Evolutionary conservation across 2,113 vertebrate species (phyloP).

Genomic region (Thermophis baileyi): DNA sequence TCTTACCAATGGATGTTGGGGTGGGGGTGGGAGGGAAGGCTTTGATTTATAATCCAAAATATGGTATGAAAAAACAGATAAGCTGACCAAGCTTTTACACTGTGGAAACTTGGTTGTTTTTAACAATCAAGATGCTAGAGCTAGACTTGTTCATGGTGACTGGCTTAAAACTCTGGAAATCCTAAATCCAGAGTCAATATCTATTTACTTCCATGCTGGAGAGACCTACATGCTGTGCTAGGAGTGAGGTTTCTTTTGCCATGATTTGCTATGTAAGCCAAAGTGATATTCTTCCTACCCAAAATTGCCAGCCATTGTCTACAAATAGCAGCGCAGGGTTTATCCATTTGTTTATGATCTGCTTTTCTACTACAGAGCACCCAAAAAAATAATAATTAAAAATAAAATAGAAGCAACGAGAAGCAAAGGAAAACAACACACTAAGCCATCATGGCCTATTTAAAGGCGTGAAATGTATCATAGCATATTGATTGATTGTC

Average conservation of each 20-base stretch:
- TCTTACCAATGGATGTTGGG: neutral
- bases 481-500: neutral
- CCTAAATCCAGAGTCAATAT: neutral
- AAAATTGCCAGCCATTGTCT: neutral
- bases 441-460: neutral
- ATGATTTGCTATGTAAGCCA: neutral
- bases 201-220: neutral
- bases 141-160: neutral
- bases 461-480: neutral
- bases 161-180: neutral
- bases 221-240: neutral
- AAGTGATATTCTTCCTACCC: neutral
- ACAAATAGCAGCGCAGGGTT: neutral
- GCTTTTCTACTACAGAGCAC: neutral
- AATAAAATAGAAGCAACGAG: neutral
- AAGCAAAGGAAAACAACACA: neutral
- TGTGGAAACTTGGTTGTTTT: neutral
- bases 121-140: neutral
- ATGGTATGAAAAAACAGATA: neutral
- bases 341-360: neutral
- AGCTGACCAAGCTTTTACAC: neutral
- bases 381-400: neutral
- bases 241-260: neutral
- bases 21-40: neutral
- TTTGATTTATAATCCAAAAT: neutral